Evolutionary conservation across 2,797 vertebrate genomes (phyloP).

Genomic region (Lateolabrax maculatus): DNA sequence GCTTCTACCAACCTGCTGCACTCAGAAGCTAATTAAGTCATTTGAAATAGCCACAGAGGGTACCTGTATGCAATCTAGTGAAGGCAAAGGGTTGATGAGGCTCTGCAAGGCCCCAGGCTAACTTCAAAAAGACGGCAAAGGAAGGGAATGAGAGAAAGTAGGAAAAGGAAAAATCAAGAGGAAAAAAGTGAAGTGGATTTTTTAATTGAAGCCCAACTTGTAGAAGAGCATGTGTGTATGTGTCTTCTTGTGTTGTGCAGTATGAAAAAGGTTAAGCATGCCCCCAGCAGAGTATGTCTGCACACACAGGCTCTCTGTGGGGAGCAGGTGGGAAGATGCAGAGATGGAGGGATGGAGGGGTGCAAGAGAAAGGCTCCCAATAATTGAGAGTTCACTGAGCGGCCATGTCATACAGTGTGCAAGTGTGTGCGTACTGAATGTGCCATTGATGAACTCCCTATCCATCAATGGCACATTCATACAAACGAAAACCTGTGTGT

Average conservation of each 20-base stretch:
- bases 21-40: constrained; percentile 89
- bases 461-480: neutral
- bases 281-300: constrained; percentile 78
- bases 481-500: constrained; percentile 27
- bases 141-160: constrained; percentile 62
- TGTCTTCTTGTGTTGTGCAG: constrained; percentile 69
- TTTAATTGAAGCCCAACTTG: constrained; percentile 84
- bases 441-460: constrained; percentile 24
- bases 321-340: constrained; percentile 74
- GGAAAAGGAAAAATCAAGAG: constrained; percentile 39
- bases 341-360: constrained; percentile 60
- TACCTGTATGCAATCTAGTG: constrained; percentile 87
- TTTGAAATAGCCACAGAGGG: constrained; percentile 88
- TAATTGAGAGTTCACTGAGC: constrained; percentile 77
- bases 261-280: constrained; percentile 83
- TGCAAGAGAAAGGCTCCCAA: constrained; percentile 57
- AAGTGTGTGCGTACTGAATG: neutral
- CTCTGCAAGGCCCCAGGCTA: constrained; percentile 81
- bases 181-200: constrained; percentile 65
- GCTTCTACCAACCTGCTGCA: constrained; percentile 75
- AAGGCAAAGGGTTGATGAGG: constrained; percentile 84
- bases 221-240: constrained; percentile 70
- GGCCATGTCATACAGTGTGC: constrained; percentile 52
- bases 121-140: constrained; percentile 82
- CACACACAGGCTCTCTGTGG: constrained; percentile 72